These are phyloP conservation scores for Temnothorax rugatulus DNA, from an alignment of 2,888 invertebrate genomes.

Conservation along the genomic window DNA sequence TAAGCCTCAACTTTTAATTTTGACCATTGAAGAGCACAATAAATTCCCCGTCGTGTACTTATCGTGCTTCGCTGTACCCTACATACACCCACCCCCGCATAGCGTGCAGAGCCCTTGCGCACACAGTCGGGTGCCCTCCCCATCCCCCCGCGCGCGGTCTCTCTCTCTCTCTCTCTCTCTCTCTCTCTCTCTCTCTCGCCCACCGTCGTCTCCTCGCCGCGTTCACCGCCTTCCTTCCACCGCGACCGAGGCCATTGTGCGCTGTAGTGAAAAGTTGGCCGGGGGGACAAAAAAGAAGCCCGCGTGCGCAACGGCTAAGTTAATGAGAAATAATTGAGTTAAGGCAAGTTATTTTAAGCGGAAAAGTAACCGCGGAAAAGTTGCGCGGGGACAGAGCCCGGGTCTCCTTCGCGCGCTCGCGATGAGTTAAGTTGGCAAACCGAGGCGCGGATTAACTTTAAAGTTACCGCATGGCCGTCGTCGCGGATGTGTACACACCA, in stretches of 20 bases:
- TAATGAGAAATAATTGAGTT: slow-evolving; percentile 78
- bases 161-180: background rate
- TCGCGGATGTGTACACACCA: slow-evolving; percentile 23
- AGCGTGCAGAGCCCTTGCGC: slow-evolving; percentile 1
- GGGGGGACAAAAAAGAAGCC: slow-evolving; percentile 66
- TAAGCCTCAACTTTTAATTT: slow-evolving; percentile 48
- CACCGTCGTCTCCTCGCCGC: background rate
- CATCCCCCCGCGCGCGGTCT: background rate
- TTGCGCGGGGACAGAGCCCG: slow-evolving; percentile 39
- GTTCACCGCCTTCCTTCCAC: slow-evolving; percentile 42
- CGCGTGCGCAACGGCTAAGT: slow-evolving; percentile 60
- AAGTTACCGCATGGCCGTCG: slow-evolving; percentile 37
- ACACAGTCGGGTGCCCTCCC: background rate
- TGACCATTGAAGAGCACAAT: slow-evolving; percentile 38
- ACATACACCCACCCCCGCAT: slow-evolving; percentile 21
- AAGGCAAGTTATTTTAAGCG: slow-evolving; percentile 76
- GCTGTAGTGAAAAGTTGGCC: slow-evolving; percentile 59
- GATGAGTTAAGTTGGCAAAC: slow-evolving; percentile 57
- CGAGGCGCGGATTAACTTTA: slow-evolving; percentile 63
- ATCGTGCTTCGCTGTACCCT: slow-evolving; percentile 44
- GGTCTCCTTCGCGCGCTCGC: slow-evolving; percentile 27
- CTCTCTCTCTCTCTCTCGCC: background rate
- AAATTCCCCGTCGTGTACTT: slow-evolving; percentile 45
- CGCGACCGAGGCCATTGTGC: slow-evolving; percentile 41
- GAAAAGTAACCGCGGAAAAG: slow-evolving; percentile 74